Conservation (phyloP, 2,888 invertebrate genomes). For the Punctoribates punctum region DNA sequence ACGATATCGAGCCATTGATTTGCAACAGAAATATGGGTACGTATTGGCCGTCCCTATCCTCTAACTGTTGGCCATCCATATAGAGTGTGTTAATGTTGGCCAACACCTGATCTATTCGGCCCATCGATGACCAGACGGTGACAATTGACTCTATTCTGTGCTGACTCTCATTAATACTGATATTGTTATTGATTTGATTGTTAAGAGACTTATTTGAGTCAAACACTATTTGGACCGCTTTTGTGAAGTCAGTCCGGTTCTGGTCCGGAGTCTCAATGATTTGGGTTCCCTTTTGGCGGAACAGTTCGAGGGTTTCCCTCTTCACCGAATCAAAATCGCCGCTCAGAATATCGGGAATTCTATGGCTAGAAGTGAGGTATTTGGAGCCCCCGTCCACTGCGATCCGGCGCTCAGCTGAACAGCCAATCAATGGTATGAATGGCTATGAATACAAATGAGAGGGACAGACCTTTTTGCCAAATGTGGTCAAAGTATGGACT, state of each 20-base stretch:
- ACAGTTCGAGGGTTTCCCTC: background rate
- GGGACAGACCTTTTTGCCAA: constrained; percentile 7
- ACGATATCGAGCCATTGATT: background rate
- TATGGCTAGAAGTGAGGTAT: background rate
- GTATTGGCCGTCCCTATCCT: background rate
- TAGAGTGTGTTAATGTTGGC: constrained; percentile 33
- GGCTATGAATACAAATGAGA: background rate
- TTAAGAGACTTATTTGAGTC: background rate
- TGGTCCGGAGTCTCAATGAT: constrained; percentile 38
- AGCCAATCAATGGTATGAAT: background rate
- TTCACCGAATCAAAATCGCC: constrained; percentile 39
- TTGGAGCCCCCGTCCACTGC: constrained; percentile 37
- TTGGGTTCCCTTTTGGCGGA: background rate
- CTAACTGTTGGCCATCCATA: background rate
- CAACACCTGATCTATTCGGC: constrained; percentile 37
- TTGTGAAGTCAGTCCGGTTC: constrained; percentile 36
- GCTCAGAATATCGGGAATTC: constrained; percentile 16
- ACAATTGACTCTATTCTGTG: constrained; percentile 5
- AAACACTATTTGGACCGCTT: constrained; percentile 23
- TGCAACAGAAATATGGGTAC: constrained; percentile 15
- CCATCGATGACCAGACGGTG: constrained; percentile 5
- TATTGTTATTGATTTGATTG: background rate
- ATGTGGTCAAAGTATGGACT: background rate
- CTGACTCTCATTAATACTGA: background rate
- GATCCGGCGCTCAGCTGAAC: constrained; percentile 16